Conservation (phyloP, 2,797 vertebrate species). For the Sandelia bainsii region DNA sequence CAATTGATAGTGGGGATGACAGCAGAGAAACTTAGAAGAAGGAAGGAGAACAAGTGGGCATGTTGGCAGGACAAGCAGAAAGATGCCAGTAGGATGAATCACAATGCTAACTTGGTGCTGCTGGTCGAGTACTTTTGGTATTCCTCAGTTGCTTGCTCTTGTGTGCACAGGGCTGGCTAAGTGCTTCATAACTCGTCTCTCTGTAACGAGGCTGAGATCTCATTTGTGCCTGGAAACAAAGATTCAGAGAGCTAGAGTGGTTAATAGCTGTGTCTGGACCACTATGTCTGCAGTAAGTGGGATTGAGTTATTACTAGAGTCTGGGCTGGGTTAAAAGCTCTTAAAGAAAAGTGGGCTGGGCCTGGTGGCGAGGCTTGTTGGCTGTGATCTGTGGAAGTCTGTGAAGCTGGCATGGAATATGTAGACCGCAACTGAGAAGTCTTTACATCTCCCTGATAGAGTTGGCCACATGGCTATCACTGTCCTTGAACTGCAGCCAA, state of each 20-base stretch:
- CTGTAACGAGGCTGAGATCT: slow-evolving; percentile 12
- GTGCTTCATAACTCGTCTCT: slow-evolving; percentile 15
- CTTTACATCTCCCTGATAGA: slow-evolving; percentile 59
- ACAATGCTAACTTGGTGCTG: slow-evolving; percentile 66
- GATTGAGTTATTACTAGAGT: slow-evolving; percentile 29
- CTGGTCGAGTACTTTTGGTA: slow-evolving; percentile 28
- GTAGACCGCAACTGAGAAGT: slow-evolving; percentile 68
- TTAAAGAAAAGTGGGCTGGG: slow-evolving; percentile 32
- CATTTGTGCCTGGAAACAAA: slow-evolving; percentile 36
- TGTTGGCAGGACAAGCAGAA: slow-evolving; percentile 40
- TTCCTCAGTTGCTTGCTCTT: slow-evolving; percentile 14
- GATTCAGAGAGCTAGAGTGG: slow-evolving; percentile 5
- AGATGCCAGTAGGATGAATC: slow-evolving; percentile 80
- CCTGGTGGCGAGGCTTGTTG: slow-evolving; percentile 22
- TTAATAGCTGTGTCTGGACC: slow-evolving; percentile 20
- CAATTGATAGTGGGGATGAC: slow-evolving; percentile 36
- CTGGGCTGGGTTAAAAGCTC: slow-evolving; percentile 21
- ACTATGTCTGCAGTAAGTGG: slow-evolving; percentile 24
- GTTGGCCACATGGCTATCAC: slow-evolving; percentile 56
- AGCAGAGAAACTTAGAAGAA: slow-evolving; percentile 28
- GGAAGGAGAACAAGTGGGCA: slow-evolving; percentile 43
- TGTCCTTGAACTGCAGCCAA: slow-evolving; percentile 68
- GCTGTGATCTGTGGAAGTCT: slow-evolving; percentile 33
- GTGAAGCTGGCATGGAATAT: slow-evolving; percentile 42
- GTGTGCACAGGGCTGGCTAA: slow-evolving; percentile 10